These are phyloP conservation scores for Lepidocyrtinus sp. DNA, from an alignment of 2,888 invertebrate species.

Conservation along the genomic window DNA sequence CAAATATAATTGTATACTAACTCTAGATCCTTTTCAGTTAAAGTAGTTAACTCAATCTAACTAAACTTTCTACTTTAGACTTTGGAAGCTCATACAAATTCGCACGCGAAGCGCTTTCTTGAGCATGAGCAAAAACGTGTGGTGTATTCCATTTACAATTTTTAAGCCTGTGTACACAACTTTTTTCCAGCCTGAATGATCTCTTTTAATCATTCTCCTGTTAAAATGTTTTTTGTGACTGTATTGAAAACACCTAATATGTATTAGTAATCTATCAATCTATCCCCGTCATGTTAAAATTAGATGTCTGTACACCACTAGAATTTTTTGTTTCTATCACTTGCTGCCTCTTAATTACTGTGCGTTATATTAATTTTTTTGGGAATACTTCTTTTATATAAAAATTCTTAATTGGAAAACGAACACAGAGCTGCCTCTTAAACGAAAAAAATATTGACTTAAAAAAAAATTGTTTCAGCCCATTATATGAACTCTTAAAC, in stretches of 20 bases:
- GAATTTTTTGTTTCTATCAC: constrained; percentile 47
- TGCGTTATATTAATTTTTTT: constrained; percentile 3
- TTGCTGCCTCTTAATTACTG: constrained; percentile 41
- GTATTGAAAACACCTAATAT: constrained; percentile 37
- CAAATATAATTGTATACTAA: constrained; percentile 7
- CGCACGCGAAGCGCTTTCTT: constrained; percentile 38
- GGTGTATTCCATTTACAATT: too few relatives aligned
- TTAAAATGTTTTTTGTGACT: constrained; percentile 43
- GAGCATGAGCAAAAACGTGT: constrained; percentile 51
- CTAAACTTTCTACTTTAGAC: constrained; percentile 11
- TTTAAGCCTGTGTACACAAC: too few relatives aligned
- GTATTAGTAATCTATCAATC: too few relatives aligned
- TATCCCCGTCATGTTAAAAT: constrained; percentile 8
- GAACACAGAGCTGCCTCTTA: constrained; percentile 58
- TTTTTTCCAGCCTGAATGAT: too few relatives aligned
- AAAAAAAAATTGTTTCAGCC: not conserved
- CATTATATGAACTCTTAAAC: constrained; percentile 18
- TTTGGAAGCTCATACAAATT: constrained; percentile 50
- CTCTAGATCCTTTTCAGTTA: not conserved
- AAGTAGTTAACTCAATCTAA: not conserved
- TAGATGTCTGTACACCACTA: constrained; percentile 30
- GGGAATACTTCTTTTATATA: constrained; percentile 42
- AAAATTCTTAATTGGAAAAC: constrained; percentile 32
- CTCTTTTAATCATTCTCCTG: too few relatives aligned
- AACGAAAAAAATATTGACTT: constrained; percentile 10